Evolutionary conservation across 2,797 vertebrate species (phyloP).

Genomic region (Lutjanus campechanus): DNA sequence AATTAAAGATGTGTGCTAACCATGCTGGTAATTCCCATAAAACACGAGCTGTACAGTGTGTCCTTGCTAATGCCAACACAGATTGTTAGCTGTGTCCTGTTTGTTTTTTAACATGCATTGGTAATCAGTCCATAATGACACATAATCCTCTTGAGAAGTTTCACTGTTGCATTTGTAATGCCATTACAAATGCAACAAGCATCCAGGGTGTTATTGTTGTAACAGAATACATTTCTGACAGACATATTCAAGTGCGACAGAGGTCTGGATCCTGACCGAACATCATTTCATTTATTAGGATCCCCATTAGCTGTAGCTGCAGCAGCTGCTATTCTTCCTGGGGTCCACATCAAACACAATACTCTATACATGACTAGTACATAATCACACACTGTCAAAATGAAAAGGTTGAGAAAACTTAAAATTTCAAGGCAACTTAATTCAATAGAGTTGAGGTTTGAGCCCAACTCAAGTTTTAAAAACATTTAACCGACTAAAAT

Average conservation of each 20-base stretch:
- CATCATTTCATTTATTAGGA: no score
- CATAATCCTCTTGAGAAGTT: not conserved
- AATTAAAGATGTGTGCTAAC: slow-evolving; percentile 27
- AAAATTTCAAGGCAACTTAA: no score
- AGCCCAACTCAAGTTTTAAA: no score
- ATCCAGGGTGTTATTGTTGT: not conserved
- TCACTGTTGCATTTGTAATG: not conserved
- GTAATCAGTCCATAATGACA: not conserved
- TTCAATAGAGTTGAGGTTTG: no score
- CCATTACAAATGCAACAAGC: not conserved
- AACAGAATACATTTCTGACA: not conserved
- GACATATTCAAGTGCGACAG: not conserved
- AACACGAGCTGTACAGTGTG: not conserved
- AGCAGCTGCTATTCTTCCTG: no score
- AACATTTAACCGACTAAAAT: no score
- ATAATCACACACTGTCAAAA: no score
- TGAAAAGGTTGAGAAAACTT: no score
- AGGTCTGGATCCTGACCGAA: not conserved
- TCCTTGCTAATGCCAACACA: not conserved
- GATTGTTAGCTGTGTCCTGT: not conserved
- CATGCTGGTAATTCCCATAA: slow-evolving; percentile 12
- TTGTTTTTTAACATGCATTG: not conserved
- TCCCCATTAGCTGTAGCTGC: no score
- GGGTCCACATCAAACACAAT: no score
- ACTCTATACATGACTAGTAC: no score